phyloP scores from a whole-genome alignment of 1,140 invertebrate genomes.

The Macrocentrus cingulum region DNA sequence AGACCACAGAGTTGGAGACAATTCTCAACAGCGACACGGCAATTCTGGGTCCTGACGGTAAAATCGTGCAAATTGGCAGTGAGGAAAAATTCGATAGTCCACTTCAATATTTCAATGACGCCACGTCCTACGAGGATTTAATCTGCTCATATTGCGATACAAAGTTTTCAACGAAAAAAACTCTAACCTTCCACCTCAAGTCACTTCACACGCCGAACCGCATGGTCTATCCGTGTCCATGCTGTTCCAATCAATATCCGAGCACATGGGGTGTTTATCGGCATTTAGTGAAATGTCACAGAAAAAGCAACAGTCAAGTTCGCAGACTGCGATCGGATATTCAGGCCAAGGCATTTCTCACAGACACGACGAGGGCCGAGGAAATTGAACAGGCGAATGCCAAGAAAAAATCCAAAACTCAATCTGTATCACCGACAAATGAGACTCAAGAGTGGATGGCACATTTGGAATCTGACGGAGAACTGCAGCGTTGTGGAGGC shows the following conservation, averaged over 20 bases:
- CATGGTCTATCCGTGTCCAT: constrained; percentile 68
- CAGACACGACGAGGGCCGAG: constrained; percentile 48
- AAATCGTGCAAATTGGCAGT: constrained; percentile 46
- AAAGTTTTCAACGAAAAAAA: constrained; percentile 71
- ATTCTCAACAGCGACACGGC: constrained; percentile 59
- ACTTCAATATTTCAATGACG: not conserved
- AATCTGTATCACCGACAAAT: constrained; percentile 3
- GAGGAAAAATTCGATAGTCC: constrained; percentile 24
- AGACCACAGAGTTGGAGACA: constrained; percentile 62
- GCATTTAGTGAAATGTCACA: constrained; percentile 70
- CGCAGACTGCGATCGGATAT: constrained; percentile 63
- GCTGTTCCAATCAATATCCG: constrained; percentile 68
- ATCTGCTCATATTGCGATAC: constrained; percentile 60
- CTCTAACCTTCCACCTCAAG: constrained; percentile 69
- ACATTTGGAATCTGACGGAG: constrained; percentile 61
- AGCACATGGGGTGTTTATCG: constrained; percentile 72
- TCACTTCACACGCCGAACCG: constrained; percentile 68
- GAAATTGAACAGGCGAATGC: constrained; percentile 28
- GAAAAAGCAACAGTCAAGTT: constrained; percentile 65
- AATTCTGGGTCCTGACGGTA: constrained; percentile 65
- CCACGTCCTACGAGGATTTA: not conserved
- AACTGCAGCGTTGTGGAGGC: constrained; percentile 65
- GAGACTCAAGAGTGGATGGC: constrained; percentile 60
- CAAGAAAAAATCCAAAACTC: constrained; percentile 10
- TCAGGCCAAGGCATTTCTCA: constrained; percentile 62